A percentile compares a stretch with the other conserved stretches of the same genome.
Evolutionary conservation across 2,113 vertebrate species (phyloP).

Genomic region (Brachionichthys hirsutus): DNA sequence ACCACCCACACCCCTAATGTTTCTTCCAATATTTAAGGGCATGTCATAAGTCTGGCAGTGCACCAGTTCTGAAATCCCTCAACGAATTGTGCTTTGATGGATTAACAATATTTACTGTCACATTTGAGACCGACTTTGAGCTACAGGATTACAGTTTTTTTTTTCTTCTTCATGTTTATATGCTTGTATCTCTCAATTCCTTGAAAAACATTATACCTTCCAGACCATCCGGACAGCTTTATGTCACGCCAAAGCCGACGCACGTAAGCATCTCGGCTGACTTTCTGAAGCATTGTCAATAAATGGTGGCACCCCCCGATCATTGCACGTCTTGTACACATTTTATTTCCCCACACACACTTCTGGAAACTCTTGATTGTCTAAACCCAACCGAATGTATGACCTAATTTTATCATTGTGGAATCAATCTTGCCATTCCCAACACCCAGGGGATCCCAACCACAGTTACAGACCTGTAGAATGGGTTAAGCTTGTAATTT

Average conservation of each 20-base stretch:
- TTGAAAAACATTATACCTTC: conserved; percentile 26
- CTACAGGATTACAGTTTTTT: conserved; percentile 47
- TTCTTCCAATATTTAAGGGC: conserved; percentile 69
- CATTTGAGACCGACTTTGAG: conserved; percentile 56
- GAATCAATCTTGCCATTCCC: conserved; percentile 57
- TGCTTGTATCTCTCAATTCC: conserved; percentile 52
- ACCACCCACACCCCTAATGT: conserved; percentile 53
- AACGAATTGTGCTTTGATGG: conserved; percentile 63
- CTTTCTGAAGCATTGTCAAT: conserved; percentile 57
- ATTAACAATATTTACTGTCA: conserved; percentile 72
- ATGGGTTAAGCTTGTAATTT: conserved; percentile 47
- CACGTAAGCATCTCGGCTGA: conserved; percentile 60
- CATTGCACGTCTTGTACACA: conserved; percentile 37
- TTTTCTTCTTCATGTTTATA: conserved; percentile 28
- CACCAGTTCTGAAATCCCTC: conserved; percentile 58
- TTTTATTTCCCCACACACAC: conserved; percentile 28
- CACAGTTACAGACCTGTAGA: conserved; percentile 17
- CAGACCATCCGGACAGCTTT: conserved; percentile 42
- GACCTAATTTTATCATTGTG: conserved; percentile 51
- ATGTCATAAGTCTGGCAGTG: conserved; percentile 62
- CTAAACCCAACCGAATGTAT: conserved; percentile 49
- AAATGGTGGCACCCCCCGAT: conserved; percentile 44
- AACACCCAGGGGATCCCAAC: conserved; percentile 51
- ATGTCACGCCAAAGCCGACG: conserved; percentile 67
- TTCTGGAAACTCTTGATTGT: conserved; percentile 38